Base-by-base conservation (phyloP, 1,140 invertebrate genomes). In the Gonatopus flavifemur region DNA sequence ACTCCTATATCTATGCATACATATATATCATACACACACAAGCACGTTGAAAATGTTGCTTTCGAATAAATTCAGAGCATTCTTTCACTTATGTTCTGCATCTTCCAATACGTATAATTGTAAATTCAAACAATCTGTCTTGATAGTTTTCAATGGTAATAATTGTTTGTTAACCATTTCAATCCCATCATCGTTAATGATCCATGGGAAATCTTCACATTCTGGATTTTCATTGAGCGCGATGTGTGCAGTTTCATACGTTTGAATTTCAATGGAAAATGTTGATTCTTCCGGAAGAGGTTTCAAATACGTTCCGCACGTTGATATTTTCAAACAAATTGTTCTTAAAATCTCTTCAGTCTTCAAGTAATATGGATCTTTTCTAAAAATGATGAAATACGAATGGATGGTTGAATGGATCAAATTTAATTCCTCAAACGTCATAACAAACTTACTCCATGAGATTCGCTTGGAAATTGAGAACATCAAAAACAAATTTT, bases 331-430 rank as follows among this genome's bases (percentile, higher is more conserved):
- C 15, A 85, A 67, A 55, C 79, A 84, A 57, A 84, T 79, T 13
- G 79, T 80, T 48, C 82, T 74, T 16, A 86, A 64, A 52, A 77
- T 80, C 64, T 84, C 80, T 66, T 85, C 83, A 10, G 75, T 75
- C 61, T 82, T 79, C 4, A 83, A 65, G 51, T 83, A 81, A 70
- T 84, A 85, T 3, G 83, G 78, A 69, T 84, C 83, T 33, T 54
- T 55, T 38, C 74, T 77, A 35, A 13, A 61, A 60, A 10, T 19
- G 52, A 39, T 50, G 50, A 36, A 9, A 38, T 30, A 35, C 8
- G 47, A 3, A 39, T 42, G 42, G 10, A 36, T 19, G 52, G 38
- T 32, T 41, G 28, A 22, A 25, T 4, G 12, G 39, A 40, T 18
- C 9, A 12, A 12, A 0, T 28, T 39, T 49, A 19, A 8, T 36